Base-by-base conservation (phyloP, 2,888 invertebrate species). In the Drosophila subquinaria region DNA sequence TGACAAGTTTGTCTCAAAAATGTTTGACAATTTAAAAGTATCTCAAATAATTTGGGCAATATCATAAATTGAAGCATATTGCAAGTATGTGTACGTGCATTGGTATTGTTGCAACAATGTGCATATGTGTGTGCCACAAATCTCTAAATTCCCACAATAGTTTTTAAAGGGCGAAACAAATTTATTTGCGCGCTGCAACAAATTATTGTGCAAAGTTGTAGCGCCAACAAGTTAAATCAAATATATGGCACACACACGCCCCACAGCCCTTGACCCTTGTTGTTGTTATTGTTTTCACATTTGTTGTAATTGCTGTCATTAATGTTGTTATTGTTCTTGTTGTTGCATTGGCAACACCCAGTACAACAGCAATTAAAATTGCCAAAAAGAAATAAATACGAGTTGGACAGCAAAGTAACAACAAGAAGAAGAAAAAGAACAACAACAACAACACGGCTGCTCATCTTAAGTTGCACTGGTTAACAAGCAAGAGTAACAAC, bases 211-310 rank as follows among this genome's bases (percentile, higher is more conserved):
- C 23, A 73, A 79, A 79, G 67, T 81, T 79, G 74, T 65, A 57
- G 67, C 63, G 76, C 90, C 71, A 84, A 88, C 90, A 84, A 84
- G 86, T 84, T 88, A 84, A 89, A 89, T 89, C 90, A 89, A 89
- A 84, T 84, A 89, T 79, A 84, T 84, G 69, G 88, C 88, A 70
- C 56, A 70, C 53, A 76, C 82, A 71, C 69, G 59, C 47, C n/a
- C 13, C 40, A 48, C 20, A 55, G 57, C 38, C 20, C 5, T 27
- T 62, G 62, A 42, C 42, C 45, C 42, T 56, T 60, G 53, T 45
- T 64, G 48, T 69, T 73, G 77, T 62, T 66, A 1, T 6, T 30
- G 30, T 8, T 64, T 60, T 56, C 15, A 43, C 48, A 42, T 23
- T 56, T 61, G 70, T 57, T 51, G 66, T 57, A 75, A 66, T 80